A percentile compares a stretch with the other conserved stretches of the same genome.
These are phyloP conservation scores for Polyommatus iphigenia DNA, from an alignment of 2,888 invertebrate genomes.

Conservation along the genomic window DNA sequence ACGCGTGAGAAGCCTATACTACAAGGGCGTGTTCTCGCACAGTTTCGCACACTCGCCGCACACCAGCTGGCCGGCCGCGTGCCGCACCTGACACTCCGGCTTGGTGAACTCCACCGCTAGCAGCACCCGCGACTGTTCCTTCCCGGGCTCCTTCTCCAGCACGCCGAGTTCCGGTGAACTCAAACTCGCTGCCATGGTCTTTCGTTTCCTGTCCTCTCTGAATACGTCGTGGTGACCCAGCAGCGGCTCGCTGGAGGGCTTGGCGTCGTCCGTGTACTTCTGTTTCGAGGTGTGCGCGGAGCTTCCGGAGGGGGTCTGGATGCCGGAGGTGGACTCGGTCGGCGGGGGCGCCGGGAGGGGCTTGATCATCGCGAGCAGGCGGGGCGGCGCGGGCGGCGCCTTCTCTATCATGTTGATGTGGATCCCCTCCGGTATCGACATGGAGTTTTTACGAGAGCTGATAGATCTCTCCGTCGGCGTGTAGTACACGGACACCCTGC, in stretches of 20 bases:
- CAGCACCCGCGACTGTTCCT: conserved; percentile 58
- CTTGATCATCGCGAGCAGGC: conserved; percentile 62
- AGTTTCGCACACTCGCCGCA: conserved; percentile 56
- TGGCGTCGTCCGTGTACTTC: conserved; percentile 49
- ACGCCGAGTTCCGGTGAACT: conserved; percentile 72
- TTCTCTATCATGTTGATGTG: conserved; percentile 82
- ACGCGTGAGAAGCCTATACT: conserved; percentile 75
- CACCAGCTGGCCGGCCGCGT: conserved; percentile 50
- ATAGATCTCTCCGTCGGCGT: conserved; percentile 88
- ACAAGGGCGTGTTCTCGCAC: conserved; percentile 62
- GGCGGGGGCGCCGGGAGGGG: conserved; percentile 55
- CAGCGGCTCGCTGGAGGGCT: conserved; percentile 71
- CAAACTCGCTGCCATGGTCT: conserved; percentile 58
- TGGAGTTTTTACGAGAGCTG: conserved; percentile 69
- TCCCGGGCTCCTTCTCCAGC: conserved; percentile 39
- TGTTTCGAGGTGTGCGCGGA: conserved; percentile 27
- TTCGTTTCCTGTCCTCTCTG: conserved; percentile 47
- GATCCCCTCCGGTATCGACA: conserved; percentile 73
- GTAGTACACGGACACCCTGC: conserved; percentile 88
- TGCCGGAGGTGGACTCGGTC: conserved; percentile 45
- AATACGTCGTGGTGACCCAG: conserved; percentile 50
- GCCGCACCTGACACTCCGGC: conserved; percentile 51
- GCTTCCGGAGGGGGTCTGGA: conserved; percentile 44
- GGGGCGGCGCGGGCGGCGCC: conserved; percentile 52
- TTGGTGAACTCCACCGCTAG: conserved; percentile 65